A percentile compares a stretch with the other conserved stretches of the same genome.
These are phyloP conservation scores for Quadriops clusia DNA, from an alignment of 2,888 invertebrate genomes.

Conservation along the genomic window DNA sequence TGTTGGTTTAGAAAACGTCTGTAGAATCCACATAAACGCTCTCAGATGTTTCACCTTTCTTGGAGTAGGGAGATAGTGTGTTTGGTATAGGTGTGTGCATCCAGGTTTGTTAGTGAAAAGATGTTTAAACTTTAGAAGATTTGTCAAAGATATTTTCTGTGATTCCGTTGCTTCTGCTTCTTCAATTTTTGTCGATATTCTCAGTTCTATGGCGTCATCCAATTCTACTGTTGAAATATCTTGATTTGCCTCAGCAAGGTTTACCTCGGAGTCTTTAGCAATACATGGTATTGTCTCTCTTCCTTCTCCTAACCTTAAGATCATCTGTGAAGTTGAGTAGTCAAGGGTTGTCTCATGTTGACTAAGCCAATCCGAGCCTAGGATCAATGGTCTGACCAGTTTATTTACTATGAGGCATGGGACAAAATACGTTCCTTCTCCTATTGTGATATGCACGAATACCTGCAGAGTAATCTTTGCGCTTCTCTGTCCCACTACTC, in stretches of 20 bases:
- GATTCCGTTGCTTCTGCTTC: background rate
- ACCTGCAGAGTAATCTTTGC: constrained; percentile 11
- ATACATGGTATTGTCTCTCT: no score
- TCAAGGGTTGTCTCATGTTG: constrained; percentile 3
- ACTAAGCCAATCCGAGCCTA: constrained; percentile 13
- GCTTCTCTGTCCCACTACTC: constrained; percentile 14
- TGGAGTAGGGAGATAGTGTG: constrained; percentile 15
- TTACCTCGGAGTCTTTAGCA: no score
- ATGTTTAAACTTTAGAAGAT: constrained; percentile 2
- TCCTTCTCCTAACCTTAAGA: no score
- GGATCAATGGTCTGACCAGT: constrained; percentile 14
- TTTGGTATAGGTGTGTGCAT: constrained; percentile 14
- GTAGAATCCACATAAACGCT: constrained; percentile 17
- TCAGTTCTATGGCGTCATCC: background rate
- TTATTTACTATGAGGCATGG: constrained; percentile 13
- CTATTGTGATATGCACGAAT: constrained; percentile 7
- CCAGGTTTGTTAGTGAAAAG: constrained; percentile 15
- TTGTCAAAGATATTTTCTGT: background rate
- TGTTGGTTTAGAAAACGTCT: constrained; percentile 14
- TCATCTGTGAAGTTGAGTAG: background rate
- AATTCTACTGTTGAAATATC: background rate
- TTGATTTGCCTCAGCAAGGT: background rate
- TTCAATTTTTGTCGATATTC: background rate
- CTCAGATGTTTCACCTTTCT: constrained; percentile 15
- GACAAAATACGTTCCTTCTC: background rate